Evolutionary conservation across 2,888 invertebrate species (phyloP).

Genomic region (Oligia latruncula): DNA sequence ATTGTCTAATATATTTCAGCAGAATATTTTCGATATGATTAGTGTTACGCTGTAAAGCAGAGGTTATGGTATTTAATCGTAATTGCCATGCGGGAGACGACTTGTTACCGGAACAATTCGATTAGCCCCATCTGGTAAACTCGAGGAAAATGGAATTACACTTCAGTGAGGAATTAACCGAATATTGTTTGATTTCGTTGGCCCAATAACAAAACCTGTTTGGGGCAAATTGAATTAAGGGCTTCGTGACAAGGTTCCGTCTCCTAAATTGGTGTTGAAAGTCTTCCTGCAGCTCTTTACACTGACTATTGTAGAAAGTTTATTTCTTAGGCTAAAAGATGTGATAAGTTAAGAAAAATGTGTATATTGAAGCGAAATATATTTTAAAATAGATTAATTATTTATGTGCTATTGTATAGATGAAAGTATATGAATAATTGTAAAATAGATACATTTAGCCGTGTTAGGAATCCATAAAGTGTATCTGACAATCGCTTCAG

Average conservation of each 20-base stretch:
- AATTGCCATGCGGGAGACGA: constrained; percentile 77
- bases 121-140: constrained; percentile 51
- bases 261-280: constrained; percentile 81
- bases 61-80: constrained; percentile 82
- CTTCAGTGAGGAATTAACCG: constrained; percentile 50
- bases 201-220: constrained; percentile 47
- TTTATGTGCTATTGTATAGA: constrained; percentile 84
- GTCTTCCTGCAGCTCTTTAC: constrained; percentile 91
- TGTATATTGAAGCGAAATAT: constrained; percentile 82
- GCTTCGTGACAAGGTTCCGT: constrained; percentile 45
- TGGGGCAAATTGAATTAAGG: constrained; percentile 55
- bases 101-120: constrained; percentile 56
- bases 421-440: constrained; percentile 75
- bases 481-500: constrained; percentile 66
- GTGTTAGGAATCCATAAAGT: constrained; percentile 67
- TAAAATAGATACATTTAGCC: constrained; percentile 76
- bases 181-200: constrained; percentile 47
- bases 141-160: constrained; percentile 50
- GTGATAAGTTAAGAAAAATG: constrained; percentile 87
- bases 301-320: constrained; percentile 89
- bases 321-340: constrained; percentile 88
- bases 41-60: constrained; percentile 85
- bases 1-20: constrained; percentile 85
- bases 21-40: constrained; percentile 87
- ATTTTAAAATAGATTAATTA: constrained; percentile 81